Percentiles rank a stretch among this genome's conserved stretches.
phyloP scores from a whole-genome alignment of 2,888 invertebrate genomes.

The Cataglyphis livida region DNA sequence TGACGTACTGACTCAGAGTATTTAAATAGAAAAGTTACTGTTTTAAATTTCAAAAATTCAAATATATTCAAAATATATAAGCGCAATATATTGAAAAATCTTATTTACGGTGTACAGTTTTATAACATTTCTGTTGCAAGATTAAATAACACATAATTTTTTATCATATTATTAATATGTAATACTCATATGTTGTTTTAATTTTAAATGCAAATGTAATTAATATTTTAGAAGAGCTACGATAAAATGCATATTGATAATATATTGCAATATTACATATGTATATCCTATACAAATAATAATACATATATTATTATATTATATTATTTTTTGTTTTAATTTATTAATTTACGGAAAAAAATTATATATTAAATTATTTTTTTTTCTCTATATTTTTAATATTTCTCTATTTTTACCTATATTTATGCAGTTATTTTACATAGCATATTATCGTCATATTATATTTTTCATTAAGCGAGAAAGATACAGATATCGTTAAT shows the following conservation, averaged over 20 bases:
- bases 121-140: not conserved
- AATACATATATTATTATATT: too few species aligned
- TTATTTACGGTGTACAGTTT: not conserved
- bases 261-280: not conserved
- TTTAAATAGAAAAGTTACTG: conserved; percentile 66
- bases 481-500: not conserved
- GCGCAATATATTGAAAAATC: not conserved
- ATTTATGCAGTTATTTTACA: not conserved
- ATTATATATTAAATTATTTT: not conserved
- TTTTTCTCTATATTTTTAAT: not conserved
- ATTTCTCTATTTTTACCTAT: not conserved
- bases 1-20: conserved; percentile 65
- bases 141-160: not conserved
- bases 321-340: not conserved
- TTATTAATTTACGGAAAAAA: not conserved
- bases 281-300: not conserved
- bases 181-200: not conserved
- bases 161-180: not conserved
- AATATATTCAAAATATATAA: conserved; percentile 23
- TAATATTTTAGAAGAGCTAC: not conserved
- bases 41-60: not conserved
- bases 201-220: not conserved
- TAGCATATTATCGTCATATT: not conserved
- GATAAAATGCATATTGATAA: not conserved
- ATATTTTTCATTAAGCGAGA: not conserved